Evolutionary conservation across 1,140 invertebrate species (phyloP).

Genomic region (Wiebesia pumilae): DNA sequence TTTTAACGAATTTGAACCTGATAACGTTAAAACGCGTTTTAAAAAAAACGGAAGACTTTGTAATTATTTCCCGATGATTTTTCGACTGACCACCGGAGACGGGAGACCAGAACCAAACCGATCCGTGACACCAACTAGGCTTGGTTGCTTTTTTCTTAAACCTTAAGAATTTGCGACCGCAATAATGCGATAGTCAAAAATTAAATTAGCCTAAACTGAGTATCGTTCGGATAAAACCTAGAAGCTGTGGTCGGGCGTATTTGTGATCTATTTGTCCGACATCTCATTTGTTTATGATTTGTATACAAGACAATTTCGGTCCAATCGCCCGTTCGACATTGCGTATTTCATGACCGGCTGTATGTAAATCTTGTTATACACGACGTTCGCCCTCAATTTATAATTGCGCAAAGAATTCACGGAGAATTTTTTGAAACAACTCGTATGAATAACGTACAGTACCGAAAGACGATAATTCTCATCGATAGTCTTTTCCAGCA

Average conservation of each 20-base stretch:
- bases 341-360: neutral
- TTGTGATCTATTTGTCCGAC: no score
- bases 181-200: neutral
- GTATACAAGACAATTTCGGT: neutral
- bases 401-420: neutral
- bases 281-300: neutral
- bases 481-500: neutral
- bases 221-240: neutral
- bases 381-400: neutral
- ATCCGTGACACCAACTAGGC: neutral
- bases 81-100: neutral
- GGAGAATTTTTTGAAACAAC: neutral
- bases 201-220: neutral
- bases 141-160: neutral
- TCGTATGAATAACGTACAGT: no score
- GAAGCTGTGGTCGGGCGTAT: no score
- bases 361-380: neutral
- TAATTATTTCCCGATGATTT: neutral
- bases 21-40: neutral
- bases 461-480: no score
- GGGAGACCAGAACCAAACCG: neutral
- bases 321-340: neutral
- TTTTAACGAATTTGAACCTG: conserved; percentile 21
- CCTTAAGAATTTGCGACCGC: neutral
- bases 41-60: neutral